A percentile compares a stretch with the other conserved stretches of the same genome.
These are phyloP conservation scores for Netelia fuscicornis DNA, from an alignment of 2,888 invertebrate genomes.

Conservation along the genomic window DNA sequence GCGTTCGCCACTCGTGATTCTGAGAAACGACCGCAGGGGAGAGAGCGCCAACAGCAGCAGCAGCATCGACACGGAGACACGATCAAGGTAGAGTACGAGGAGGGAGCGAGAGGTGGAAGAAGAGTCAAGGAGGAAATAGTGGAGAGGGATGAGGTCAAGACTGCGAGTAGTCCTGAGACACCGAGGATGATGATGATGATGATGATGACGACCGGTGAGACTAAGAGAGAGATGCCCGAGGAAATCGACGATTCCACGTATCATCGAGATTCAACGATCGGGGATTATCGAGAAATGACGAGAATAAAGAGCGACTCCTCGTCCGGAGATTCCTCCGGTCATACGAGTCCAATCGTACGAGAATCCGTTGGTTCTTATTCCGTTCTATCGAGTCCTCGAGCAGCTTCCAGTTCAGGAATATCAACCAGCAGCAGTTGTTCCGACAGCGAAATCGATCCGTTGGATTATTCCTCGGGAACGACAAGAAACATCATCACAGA, in stretches of 20 bases:
- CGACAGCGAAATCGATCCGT: conserved; percentile 81
- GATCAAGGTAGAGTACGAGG: conserved; percentile 61
- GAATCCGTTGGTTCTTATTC: conserved; percentile 68
- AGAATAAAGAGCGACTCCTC: conserved; percentile 50
- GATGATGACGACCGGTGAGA: conserved; percentile 59
- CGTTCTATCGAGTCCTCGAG: conserved; percentile 78
- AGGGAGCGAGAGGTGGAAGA: conserved; percentile 43
- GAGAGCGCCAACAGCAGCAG: conserved; percentile 65
- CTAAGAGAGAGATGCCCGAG: conserved; percentile 58
- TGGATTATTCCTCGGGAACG: conserved; percentile 74
- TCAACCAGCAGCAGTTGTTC: conserved; percentile 80
- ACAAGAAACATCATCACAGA: conserved; percentile 67
- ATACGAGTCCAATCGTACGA: conserved; percentile 72
- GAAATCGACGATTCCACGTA: conserved; percentile 51
- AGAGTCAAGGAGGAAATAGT: conserved; percentile 64
- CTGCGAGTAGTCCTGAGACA: conserved; percentile 42
- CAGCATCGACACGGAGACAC: conserved; percentile 41
- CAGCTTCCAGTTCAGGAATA: conserved; percentile 74
- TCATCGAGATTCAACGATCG: conserved; percentile 61
- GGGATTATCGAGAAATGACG: conserved; percentile 74
- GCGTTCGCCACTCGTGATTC: conserved; percentile 72
- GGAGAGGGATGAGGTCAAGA: conserved; percentile 54
- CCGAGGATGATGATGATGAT: conserved; percentile 50
- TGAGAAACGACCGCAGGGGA: conserved; percentile 73
- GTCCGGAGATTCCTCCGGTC: conserved; percentile 65